A percentile compares a stretch with the other conserved stretches of the same genome.
Conservation (phyloP, 1,140 invertebrate genomes). For the Ruditapes philippinarum region DNA sequence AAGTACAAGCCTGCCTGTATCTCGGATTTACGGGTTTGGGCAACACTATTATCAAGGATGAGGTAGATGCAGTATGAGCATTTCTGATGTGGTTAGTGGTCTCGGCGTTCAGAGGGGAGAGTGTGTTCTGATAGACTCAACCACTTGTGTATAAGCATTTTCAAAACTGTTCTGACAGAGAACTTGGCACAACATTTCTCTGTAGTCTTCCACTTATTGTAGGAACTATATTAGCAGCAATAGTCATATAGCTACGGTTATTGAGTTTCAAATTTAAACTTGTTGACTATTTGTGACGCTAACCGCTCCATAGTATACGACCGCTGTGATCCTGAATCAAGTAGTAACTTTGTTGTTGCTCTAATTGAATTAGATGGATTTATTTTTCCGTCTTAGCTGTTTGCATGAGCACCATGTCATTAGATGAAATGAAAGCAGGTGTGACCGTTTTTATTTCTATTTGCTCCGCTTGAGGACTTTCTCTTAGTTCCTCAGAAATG, state of each 20-base stretch:
- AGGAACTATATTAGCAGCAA: constrained; percentile 19
- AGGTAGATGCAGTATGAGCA: constrained; percentile 17
- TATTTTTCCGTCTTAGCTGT: constrained; percentile 6
- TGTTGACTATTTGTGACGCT: constrained; percentile 13
- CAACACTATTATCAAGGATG: constrained; percentile 10
- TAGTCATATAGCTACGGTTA: neutral
- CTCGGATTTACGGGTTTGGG: neutral
- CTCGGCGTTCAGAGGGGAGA: neutral
- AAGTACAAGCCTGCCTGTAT: constrained; percentile 22
- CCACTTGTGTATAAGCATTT: neutral
- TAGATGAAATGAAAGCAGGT: constrained; percentile 45
- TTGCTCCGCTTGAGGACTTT: neutral
- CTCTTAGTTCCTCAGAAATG: neutral
- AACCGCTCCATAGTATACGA: neutral
- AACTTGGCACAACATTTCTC: neutral
- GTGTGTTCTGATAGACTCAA: constrained; percentile 33
- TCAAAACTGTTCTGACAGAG: neutral
- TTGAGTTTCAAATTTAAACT: neutral
- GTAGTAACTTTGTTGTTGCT: neutral
- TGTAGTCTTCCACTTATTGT: constrained; percentile 6
- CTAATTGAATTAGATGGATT: neutral
- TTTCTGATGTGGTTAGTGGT: neutral
- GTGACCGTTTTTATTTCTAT: neutral
- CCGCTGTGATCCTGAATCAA: constrained; percentile 18
- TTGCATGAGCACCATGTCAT: constrained; percentile 42